These are phyloP conservation scores for Girardinichthys multiradiatus DNA, from an alignment of 2,113 vertebrate species.

Conservation along the genomic window DNA sequence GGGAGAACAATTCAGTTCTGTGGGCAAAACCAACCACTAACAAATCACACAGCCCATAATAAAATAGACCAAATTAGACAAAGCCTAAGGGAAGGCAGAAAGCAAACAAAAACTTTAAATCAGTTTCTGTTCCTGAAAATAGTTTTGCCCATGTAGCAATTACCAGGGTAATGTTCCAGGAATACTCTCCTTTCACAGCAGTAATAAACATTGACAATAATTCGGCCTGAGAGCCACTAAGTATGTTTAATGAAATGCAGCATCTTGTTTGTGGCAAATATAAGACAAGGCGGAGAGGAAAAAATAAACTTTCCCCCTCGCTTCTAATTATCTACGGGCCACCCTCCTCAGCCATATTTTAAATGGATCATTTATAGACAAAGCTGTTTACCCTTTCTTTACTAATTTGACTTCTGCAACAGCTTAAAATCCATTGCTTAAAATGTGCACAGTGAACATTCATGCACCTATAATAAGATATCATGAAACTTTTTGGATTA, in stretches of 20 bases:
- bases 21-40: constrained; percentile 22
- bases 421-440: neutral
- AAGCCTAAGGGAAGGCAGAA: neutral
- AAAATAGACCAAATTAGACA: constrained; percentile 14
- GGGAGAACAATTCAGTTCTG: constrained; percentile 14
- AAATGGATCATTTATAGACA: neutral
- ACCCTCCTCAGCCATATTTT: neutral
- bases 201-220: constrained; percentile 37
- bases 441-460: constrained; percentile 15
- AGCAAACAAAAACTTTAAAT: constrained; percentile 17
- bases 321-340: neutral
- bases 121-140: constrained; percentile 38
- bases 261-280: constrained; percentile 30
- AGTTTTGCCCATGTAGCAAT: constrained; percentile 44
- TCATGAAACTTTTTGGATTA: neutral
- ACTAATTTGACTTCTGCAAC: neutral
- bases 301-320: constrained; percentile 21
- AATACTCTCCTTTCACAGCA: constrained; percentile 30
- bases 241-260: constrained; percentile 52
- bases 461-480: constrained; percentile 2
- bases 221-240: constrained; percentile 45
- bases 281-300: constrained; percentile 10
- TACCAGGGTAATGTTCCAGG: constrained; percentile 23
- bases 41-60: constrained; percentile 10
- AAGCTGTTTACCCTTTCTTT: neutral